phyloP scores from a whole-genome alignment of 2,888 invertebrate species.

The Parnassius orleans region DNA sequence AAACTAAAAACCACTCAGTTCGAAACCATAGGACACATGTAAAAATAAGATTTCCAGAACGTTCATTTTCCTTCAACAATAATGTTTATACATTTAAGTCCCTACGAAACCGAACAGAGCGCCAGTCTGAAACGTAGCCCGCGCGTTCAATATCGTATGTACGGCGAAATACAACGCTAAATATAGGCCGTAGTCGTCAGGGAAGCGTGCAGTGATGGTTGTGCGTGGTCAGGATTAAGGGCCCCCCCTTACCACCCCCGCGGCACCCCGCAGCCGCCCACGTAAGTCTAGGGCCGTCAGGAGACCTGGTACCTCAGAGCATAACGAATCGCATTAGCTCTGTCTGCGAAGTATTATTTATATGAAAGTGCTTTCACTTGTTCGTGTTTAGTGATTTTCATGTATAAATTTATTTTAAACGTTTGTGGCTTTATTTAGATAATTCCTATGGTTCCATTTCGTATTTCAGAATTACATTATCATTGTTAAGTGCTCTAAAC shows the following conservation, averaged over 20 bases:
- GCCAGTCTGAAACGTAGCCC: constrained; percentile 33
- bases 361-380: constrained; percentile 26
- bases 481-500: too few species aligned
- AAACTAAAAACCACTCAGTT: neutral
- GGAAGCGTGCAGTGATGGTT: constrained; percentile 54
- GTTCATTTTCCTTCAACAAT: constrained; percentile 16
- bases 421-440: too few species aligned
- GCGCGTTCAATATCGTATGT: constrained; percentile 38
- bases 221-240: constrained; percentile 72
- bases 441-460: too few species aligned
- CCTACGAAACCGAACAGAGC: constrained; percentile 21
- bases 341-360: constrained; percentile 16
- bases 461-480: too few species aligned
- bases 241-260: constrained; percentile 43
- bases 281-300: constrained; percentile 38
- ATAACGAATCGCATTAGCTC: constrained; percentile 35
- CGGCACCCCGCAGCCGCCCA: constrained; percentile 31
- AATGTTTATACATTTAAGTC: constrained; percentile 22
- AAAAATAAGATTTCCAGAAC: constrained; percentile 17
- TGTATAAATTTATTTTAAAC: too few species aligned
- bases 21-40: constrained; percentile 10
- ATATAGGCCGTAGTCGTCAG: constrained; percentile 59
- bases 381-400: neutral
- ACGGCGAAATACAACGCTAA: constrained; percentile 67
- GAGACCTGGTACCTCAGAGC: constrained; percentile 51